Conservation (phyloP, 2,888 invertebrate species). For the Lumbricus terrestris region DNA sequence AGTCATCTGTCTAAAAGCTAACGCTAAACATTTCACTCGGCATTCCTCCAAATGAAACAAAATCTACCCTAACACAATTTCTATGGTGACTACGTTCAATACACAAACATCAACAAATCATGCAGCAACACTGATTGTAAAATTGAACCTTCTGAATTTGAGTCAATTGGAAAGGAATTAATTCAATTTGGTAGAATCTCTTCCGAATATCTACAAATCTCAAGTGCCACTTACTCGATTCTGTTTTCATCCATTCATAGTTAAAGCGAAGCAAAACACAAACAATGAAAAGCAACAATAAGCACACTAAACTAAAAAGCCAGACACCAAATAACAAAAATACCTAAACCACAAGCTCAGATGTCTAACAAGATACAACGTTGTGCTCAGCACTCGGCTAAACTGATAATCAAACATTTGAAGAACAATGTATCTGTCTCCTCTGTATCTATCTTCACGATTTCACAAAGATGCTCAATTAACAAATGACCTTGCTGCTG, state of each 20-base stretch:
- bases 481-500: not conserved
- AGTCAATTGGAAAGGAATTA: not conserved
- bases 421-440: not conserved
- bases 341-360: not conserved
- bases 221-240: conserved; percentile 7
- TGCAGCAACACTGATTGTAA: not conserved
- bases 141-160: not conserved
- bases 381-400: not conserved
- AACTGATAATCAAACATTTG: not conserved
- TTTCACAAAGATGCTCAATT: not conserved
- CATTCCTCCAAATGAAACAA: not conserved
- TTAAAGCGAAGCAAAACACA: conserved; percentile 16
- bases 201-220: not conserved
- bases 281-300: conserved; percentile 1
- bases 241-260: not conserved
- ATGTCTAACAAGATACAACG: not conserved
- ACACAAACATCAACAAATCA: not conserved
- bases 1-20: not conserved
- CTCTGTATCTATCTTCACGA: not conserved
- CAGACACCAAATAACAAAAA: not conserved
- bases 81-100: not conserved
- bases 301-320: conserved; percentile 14
- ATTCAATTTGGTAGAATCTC: not conserved
- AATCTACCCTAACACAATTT: not conserved
- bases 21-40: not conserved